phyloP scores from a whole-genome alignment of 2,113 vertebrate genomes.

The Laticauda colubrina region DNA sequence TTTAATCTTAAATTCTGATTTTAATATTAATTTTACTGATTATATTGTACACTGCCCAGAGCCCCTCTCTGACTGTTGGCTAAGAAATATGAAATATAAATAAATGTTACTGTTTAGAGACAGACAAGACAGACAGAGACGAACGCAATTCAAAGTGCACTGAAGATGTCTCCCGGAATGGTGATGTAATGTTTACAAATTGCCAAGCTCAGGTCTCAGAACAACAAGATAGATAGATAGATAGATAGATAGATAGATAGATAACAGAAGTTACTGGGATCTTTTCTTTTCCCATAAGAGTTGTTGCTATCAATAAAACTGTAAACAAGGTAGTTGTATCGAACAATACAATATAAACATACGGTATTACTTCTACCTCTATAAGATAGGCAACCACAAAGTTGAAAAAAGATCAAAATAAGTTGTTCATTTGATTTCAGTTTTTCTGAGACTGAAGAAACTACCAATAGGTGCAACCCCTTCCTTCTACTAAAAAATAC shows the following conservation, averaged over 20 bases:
- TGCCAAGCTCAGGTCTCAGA: too few species aligned
- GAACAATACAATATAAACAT: neutral
- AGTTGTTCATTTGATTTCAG: neutral
- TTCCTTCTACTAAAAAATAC: neutral
- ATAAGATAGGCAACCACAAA: neutral
- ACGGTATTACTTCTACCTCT: neutral
- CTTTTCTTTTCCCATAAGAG: neutral
- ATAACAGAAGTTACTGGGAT: neutral
- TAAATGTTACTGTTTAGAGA: too few species aligned
- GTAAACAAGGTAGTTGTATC: neutral
- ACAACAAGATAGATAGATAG: too few species aligned
- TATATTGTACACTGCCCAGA: neutral
- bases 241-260: too few species aligned
- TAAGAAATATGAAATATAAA: neutral
- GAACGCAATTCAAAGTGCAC: too few species aligned
- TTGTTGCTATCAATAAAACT: neutral
- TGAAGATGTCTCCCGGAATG: too few species aligned
- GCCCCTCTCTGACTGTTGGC: neutral
- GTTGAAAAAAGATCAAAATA: neutral
- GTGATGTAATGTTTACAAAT: too few species aligned
- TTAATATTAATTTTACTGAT: neutral
- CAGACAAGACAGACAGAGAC: too few species aligned
- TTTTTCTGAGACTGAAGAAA: neutral
- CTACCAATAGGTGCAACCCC: neutral
- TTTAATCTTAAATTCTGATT: neutral